Evolutionary conservation across 2,888 invertebrate species (phyloP), one percentile per base, ranked within the genome.

Genomic region (Tryphoninae sp.): DNA sequence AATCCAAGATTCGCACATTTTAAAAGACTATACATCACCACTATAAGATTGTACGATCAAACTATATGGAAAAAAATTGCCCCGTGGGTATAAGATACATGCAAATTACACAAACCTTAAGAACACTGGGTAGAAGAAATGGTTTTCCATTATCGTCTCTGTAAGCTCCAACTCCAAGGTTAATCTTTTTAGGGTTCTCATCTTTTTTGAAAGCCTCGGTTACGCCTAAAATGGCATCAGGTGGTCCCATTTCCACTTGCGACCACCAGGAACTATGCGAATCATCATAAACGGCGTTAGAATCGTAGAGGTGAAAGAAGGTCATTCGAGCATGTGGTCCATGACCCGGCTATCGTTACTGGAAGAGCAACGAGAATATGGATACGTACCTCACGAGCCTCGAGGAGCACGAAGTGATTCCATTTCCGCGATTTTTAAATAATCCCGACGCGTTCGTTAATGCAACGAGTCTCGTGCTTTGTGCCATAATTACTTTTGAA

Each of bases 111-210:
- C 33, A 6, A 87, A 96, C 96, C 94, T 95, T 94, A 82, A 93
- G 93, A 26, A 99, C 98, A 91, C 96, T 96, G 23, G 98, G 98
- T 77, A 99, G 93, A 22, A 99, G 95, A 92, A 95, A 98, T 1
- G 99, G 99, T 93, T 99, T 98, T 72, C 99, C 99, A 89, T 97
- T 95, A 91, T 99, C 99, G 92, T 99, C 99, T 86, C 99, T 95
- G 92, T 99, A 99, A 8, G 99, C 99, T 81, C 98, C 98, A 2
- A 95, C 98, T 81, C 99, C 99, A 69, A 99, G 94, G 92, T 99
- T 99, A 83, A 99, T 96, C 93, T 99, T 99, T 87, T 97, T 97
- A 0, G 98, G 95, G 91, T 98, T 96, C 2, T 94, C 93, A 91
- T 99, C 99, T 82, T 93, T 95, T 91, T 98, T 99, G 93, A 94